Base-by-base conservation (phyloP, 2,113 vertebrate species). In the Oreocharis arfaki region DNA sequence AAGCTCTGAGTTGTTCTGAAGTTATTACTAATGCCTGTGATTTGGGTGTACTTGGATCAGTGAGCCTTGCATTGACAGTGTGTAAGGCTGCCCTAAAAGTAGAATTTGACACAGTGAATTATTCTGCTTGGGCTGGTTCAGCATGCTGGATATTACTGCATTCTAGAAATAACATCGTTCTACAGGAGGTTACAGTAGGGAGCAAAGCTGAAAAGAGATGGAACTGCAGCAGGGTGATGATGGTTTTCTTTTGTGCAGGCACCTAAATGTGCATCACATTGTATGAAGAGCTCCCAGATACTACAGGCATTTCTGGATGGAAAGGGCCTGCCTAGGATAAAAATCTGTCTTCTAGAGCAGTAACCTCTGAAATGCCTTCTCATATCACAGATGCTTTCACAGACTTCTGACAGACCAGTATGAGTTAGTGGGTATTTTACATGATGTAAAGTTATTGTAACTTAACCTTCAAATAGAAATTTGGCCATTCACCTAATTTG, bases 401-500 rank as follows among this genome's bases (percentile, higher is more conserved):
- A 26, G 68, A 13, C 33, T 68, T 59, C 73, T 84, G 5, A 64
- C 64, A 68, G 22, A 68, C 47, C 61, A 56, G 8, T 27, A 10
- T 77, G 41, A 68, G 7, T 59, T 96, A 53, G 21, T n/a, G 18
- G 47, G 35, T 71, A 9, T 89, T 70, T 68, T 76, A 69, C 4
- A 9, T n/a, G n/a, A 37, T 63, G 59, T 64, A 24, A 87, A 50
- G 22, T 70, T 68, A 65, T 28, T 86, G 81, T 42, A 59, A 68
- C 16, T n/a, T 94, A 80, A 86, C 56, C 68, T 94, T 86, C 60
- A 90, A 63, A 49, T 82, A 60, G 53, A 93, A 93, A 82, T 61
- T 75, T 82, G 47, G 44, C 39, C 16, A 32, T 84, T 90, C 23
- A 76, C 44, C 53, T 90, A 71, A 30, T 42, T 44, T 86, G 47